Evolutionary conservation across 2,113 vertebrate genomes (phyloP).

Genomic region (Raja brachyura): DNA sequence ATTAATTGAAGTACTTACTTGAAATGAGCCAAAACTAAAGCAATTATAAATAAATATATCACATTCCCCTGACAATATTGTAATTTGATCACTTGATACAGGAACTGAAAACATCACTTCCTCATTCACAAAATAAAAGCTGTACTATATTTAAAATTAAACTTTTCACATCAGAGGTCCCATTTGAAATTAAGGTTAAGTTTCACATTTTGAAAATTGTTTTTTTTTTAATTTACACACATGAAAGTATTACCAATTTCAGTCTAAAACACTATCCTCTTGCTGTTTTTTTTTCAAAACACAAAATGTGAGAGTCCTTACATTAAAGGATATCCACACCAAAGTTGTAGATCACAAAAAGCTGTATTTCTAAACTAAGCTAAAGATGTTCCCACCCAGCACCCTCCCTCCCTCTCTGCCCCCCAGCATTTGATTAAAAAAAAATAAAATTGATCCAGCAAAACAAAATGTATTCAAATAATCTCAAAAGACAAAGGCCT

Average conservation of each 20-base stretch:
- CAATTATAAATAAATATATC: neutral
- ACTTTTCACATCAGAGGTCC: neutral
- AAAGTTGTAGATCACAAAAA: too few species aligned
- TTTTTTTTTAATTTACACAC: neutral
- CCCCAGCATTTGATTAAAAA: neutral
- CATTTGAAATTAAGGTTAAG: neutral
- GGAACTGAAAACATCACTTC: slow-evolving; percentile 3
- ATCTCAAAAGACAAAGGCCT: neutral
- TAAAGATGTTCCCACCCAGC: neutral
- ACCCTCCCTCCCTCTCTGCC: too few species aligned
- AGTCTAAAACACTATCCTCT: neutral
- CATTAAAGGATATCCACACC: too few species aligned
- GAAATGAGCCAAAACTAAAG: neutral
- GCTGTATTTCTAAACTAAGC: too few species aligned
- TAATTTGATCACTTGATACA: neutral
- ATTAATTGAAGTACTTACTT: neutral
- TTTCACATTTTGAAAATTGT: neutral
- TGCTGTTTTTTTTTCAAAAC: too few species aligned
- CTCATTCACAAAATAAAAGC: neutral
- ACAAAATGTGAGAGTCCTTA: too few species aligned
- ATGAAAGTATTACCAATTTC: neutral
- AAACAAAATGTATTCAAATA: neutral
- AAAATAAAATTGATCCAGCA: neutral
- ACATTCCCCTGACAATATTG: neutral
- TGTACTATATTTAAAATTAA: neutral